Percentiles rank a stretch among this genome's conserved stretches.
Evolutionary conservation across 2,888 invertebrate genomes (phyloP).

Genomic region (Philereme vetulata): DNA sequence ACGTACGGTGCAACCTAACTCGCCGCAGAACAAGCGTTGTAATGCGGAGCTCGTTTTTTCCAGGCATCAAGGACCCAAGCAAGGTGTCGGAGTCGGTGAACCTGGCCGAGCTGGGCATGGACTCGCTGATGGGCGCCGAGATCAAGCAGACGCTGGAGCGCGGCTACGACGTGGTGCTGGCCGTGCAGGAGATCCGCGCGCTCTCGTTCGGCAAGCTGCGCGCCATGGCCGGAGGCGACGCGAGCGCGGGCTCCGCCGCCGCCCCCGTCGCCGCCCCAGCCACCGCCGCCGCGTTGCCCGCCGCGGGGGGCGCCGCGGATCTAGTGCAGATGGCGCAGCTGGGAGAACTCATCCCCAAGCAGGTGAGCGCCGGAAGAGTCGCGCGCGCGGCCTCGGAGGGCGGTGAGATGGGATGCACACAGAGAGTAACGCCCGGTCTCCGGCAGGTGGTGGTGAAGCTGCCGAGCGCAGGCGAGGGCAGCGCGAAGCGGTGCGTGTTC

Average conservation of each 20-base stretch:
- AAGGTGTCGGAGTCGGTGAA: constrained; percentile 89
- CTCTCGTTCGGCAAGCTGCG: constrained; percentile 91
- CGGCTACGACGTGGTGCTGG: constrained; percentile 94
- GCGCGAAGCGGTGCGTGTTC: constrained; percentile 90
- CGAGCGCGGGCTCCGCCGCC: constrained; percentile 32
- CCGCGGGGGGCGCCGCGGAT: constrained; percentile 66
- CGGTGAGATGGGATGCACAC: neutral
- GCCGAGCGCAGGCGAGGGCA: constrained; percentile 67
- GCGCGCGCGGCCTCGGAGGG: no score
- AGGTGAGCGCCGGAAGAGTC: constrained; percentile 57
- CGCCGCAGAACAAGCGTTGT: no score
- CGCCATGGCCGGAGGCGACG: constrained; percentile 77
- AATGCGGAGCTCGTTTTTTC: no score
- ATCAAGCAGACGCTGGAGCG: constrained; percentile 98
- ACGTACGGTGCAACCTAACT: neutral
- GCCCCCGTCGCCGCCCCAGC: constrained; percentile 33
- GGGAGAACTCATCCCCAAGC: constrained; percentile 89
- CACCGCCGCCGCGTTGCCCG: constrained; percentile 47
- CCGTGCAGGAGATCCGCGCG: constrained; percentile 94
- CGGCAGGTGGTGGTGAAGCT: constrained; percentile 87
- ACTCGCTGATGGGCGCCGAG: constrained; percentile 99
- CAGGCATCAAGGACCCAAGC: constrained; percentile 93
- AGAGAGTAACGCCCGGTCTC: neutral
- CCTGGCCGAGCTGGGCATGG: constrained; percentile 98
- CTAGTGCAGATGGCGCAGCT: constrained; percentile 72